These are phyloP conservation scores for Ectropis grisescens DNA, from an alignment of 1,140 invertebrate genomes.

Conservation along the genomic window DNA sequence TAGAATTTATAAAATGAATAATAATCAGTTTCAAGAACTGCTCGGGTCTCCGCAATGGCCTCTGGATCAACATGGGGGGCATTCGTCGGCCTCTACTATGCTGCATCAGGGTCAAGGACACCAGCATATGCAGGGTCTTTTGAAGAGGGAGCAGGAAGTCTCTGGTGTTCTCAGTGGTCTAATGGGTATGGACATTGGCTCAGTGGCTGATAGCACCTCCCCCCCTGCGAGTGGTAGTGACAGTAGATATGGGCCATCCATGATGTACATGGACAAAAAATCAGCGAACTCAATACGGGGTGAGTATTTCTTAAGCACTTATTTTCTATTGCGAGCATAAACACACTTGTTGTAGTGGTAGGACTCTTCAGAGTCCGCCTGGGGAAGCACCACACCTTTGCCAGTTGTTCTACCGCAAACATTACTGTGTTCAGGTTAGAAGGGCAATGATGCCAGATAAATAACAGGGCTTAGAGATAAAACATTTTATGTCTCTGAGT, in stretches of 20 bases:
- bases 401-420: too few species aligned
- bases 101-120: constrained; percentile 41
- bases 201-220: constrained; percentile 60
- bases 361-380: too few species aligned
- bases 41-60: constrained; percentile 69
- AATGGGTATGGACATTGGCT: constrained; percentile 56
- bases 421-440: too few species aligned
- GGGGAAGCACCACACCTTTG: too few species aligned
- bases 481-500: too few species aligned
- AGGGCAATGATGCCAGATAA: too few species aligned
- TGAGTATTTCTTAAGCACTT: constrained; percentile 40
- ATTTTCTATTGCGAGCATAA: constrained; percentile 21
- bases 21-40: constrained; percentile 60
- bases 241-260: constrained; percentile 50
- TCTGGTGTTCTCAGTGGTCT: too few species aligned
- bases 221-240: constrained; percentile 56
- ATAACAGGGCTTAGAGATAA: too few species aligned
- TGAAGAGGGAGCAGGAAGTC: too few species aligned
- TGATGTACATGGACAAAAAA: constrained; percentile 70
- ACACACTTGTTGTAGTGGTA: too few species aligned
- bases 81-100: constrained; percentile 58
- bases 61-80: constrained; percentile 60
- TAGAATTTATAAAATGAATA: constrained; percentile 38
- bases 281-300: constrained; percentile 75
- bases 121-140: constrained; percentile 38